A percentile compares a stretch with the other conserved stretches of the same genome.
Evolutionary conservation across 2,888 invertebrate species (phyloP).

Genomic region (Meta bourneti): DNA sequence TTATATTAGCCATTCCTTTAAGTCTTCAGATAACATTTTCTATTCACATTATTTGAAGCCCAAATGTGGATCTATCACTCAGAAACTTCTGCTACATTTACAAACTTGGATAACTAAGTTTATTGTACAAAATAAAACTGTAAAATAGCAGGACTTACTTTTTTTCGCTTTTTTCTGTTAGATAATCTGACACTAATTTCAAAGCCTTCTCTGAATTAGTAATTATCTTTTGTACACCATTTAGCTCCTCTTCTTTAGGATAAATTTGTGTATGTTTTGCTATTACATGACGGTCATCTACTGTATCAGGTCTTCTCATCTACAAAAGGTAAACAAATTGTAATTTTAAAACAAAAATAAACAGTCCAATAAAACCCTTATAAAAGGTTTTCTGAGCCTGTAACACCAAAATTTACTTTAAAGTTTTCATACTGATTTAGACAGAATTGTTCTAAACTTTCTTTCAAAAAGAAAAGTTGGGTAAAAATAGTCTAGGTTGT

Average conservation of each 20-base stretch:
- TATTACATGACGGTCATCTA: conserved; percentile 96
- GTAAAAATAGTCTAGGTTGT: too few relatives aligned
- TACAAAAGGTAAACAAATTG: conserved; percentile 7
- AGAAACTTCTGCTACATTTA: not conserved
- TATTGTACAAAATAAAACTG: not conserved
- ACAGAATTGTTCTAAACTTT: too few relatives aligned
- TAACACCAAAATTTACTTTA: too few relatives aligned
- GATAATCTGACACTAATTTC: conserved; percentile 94
- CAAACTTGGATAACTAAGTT: not conserved
- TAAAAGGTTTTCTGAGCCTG: too few relatives aligned
- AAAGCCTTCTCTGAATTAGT: conserved; percentile 95
- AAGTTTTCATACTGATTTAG: too few relatives aligned
- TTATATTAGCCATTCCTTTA: too few relatives aligned
- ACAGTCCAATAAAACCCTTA: not conserved
- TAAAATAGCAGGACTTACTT: conserved; percentile 50
- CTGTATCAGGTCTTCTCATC: conserved; percentile 90
- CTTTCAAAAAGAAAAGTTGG: too few relatives aligned
- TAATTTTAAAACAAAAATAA: not conserved
- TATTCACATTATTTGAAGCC: too few relatives aligned
- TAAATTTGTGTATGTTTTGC: conserved; percentile 96
- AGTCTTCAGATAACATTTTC: too few relatives aligned
- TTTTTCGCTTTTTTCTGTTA: conserved; percentile 83
- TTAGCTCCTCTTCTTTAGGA: conserved; percentile 91
- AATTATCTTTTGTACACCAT: conserved; percentile 91
- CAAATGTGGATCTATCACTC: not conserved